These are phyloP conservation scores for Cyphomyrus plagiostoma DNA, from an alignment of 2,113 vertebrate genomes.

Conservation along the genomic window DNA sequence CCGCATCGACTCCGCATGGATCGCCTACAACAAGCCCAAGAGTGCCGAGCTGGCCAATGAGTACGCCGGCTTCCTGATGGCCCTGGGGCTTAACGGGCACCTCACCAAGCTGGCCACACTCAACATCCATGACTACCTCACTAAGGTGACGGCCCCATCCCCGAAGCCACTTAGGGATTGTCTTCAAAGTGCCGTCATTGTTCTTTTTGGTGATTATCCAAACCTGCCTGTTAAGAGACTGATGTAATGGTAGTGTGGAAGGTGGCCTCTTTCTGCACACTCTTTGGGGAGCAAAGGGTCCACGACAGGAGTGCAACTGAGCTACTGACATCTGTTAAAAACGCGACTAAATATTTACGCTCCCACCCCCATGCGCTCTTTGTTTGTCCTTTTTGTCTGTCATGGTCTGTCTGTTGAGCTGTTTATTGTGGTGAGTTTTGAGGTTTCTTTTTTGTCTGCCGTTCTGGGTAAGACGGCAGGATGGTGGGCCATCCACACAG, in stretches of 20 bases:
- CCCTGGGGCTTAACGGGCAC: slow-evolving; percentile 88
- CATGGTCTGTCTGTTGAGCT: not conserved
- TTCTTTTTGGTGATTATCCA: not conserved
- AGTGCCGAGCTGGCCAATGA: slow-evolving; percentile 87
- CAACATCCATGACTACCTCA: slow-evolving; percentile 94
- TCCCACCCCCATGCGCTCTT: not conserved
- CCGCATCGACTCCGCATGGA: slow-evolving; percentile 95
- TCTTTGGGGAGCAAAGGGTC: not conserved
- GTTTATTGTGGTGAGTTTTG: not conserved
- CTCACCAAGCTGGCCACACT: slow-evolving; percentile 92
- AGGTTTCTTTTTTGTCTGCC: not conserved
- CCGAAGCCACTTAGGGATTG: not conserved
- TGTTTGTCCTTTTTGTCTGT: not conserved
- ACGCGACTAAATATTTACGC: not conserved
- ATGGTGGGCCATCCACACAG: not conserved
- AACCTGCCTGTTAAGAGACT: not conserved
- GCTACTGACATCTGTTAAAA: not conserved
- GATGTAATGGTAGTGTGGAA: not conserved
- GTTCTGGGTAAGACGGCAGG: not conserved
- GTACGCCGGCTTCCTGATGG: slow-evolving; percentile 95
- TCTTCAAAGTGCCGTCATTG: not conserved
- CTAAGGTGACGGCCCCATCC: slow-evolving; percentile 69
- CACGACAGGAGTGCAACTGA: not conserved
- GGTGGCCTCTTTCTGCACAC: not conserved
- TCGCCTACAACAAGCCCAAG: slow-evolving; percentile 96